Conservation (phyloP, 2,797 vertebrate genomes). For the Pristis pectinata region DNA sequence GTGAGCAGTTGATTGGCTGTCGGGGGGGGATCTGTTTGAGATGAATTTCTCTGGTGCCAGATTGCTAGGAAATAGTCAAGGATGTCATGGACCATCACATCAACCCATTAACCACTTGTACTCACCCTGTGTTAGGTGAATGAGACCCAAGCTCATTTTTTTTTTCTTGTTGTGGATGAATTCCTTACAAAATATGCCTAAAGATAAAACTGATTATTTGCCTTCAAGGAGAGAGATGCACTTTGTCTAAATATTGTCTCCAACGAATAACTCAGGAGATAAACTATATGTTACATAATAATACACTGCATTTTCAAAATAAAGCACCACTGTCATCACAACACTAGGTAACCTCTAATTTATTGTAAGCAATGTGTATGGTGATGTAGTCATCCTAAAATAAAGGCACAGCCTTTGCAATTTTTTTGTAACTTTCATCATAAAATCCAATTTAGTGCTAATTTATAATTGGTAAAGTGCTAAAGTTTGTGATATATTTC, state of each 20-base stretch:
- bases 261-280: neutral
- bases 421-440: neutral
- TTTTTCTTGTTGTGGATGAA: neutral
- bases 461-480: constrained; percentile 34
- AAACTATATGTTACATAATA: neutral
- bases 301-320: neutral
- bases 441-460: constrained; percentile 31
- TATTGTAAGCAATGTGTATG: neutral
- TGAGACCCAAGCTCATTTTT: neutral
- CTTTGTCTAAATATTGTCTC: neutral
- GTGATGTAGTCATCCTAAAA: neutral
- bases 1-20: too few relatives aligned
- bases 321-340: neutral
- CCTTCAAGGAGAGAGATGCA: neutral
- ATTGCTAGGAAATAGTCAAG: too few relatives aligned
- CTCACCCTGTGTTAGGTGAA: neutral
- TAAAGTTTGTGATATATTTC: constrained; percentile 17
- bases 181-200: neutral
- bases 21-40: too few relatives aligned
- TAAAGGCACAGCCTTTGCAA: neutral
- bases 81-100: too few relatives aligned
- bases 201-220: neutral
- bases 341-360: neutral
- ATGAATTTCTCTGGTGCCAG: too few relatives aligned
- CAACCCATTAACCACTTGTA: neutral